Conservation (phyloP, 2,888 invertebrate genomes). For the Acanthoscelides obtectus region DNA sequence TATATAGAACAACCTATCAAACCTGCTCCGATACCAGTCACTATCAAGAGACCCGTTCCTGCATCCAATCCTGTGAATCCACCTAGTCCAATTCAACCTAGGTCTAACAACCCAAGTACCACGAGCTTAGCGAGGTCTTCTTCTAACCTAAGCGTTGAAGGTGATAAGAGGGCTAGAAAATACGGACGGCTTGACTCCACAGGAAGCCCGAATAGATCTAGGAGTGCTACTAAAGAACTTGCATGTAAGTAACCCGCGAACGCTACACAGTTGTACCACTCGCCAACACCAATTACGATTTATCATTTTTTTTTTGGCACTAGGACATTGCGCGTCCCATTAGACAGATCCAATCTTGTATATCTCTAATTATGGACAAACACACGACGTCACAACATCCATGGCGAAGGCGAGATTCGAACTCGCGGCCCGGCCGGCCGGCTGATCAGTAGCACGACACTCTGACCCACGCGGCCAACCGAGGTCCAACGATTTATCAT, state of each 20-base stretch:
- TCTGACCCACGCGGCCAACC: no score
- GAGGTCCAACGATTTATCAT: no score
- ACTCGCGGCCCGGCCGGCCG: no score
- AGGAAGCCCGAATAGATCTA: slow-evolving; percentile 79
- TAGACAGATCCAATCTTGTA: no score
- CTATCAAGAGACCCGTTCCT: slow-evolving; percentile 53
- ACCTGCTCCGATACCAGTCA: slow-evolving; percentile 72
- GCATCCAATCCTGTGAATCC: slow-evolving; percentile 43
- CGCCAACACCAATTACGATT: no score
- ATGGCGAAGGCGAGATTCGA: no score
- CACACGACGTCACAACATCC: no score
- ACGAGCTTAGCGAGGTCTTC: slow-evolving; percentile 46
- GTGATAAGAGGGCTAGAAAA: slow-evolving; percentile 55
- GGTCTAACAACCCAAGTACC: slow-evolving; percentile 32
- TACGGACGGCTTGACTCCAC: slow-evolving; percentile 69
- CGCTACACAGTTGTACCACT: no score
- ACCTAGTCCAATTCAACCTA: slow-evolving; percentile 38
- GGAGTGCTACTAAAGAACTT: slow-evolving; percentile 86
- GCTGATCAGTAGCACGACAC: no score
- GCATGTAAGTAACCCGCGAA: slow-evolving; percentile 65
- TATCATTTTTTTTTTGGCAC: no score
- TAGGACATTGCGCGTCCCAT: no score
- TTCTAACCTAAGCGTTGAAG: slow-evolving; percentile 44
- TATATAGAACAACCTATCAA: slow-evolving; percentile 82
- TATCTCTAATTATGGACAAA: no score